Conservation (phyloP, 2,113 vertebrate genomes). For the Vicugna pacos region DNA sequence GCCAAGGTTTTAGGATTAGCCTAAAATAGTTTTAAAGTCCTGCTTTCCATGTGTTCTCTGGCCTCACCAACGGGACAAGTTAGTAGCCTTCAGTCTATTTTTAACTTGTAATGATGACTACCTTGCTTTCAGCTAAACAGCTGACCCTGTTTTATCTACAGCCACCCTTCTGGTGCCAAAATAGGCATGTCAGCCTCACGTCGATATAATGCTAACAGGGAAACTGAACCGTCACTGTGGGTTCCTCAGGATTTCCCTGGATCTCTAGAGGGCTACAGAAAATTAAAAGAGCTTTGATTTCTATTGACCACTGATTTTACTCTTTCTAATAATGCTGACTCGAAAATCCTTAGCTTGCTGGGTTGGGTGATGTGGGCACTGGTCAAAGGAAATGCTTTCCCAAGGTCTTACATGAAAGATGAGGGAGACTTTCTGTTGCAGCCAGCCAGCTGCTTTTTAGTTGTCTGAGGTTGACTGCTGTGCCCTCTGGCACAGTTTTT, state of each 20-base stretch:
- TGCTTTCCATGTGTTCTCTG: conserved; percentile 36
- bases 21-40: background rate
- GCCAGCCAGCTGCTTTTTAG: background rate
- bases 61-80: background rate
- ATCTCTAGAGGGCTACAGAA: background rate
- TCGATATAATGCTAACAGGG: background rate
- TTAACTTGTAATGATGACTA: conserved; percentile 41
- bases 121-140: conserved; percentile 48
- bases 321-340: background rate
- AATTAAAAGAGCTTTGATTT: conserved; percentile 6
- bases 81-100: conserved; percentile 54
- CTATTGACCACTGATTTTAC: background rate
- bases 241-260: background rate
- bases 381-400: background rate
- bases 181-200: background rate
- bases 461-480: background rate
- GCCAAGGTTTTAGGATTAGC: background rate
- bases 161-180: background rate
- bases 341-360: background rate
- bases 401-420: background rate
- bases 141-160: conserved; percentile 34
- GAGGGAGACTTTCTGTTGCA: background rate
- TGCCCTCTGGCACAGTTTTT: background rate
- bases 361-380: background rate
- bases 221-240: background rate